Evolutionary conservation across 2,113 vertebrate genomes (phyloP).

Genomic region (Myrmophylax atrothorax): DNA sequence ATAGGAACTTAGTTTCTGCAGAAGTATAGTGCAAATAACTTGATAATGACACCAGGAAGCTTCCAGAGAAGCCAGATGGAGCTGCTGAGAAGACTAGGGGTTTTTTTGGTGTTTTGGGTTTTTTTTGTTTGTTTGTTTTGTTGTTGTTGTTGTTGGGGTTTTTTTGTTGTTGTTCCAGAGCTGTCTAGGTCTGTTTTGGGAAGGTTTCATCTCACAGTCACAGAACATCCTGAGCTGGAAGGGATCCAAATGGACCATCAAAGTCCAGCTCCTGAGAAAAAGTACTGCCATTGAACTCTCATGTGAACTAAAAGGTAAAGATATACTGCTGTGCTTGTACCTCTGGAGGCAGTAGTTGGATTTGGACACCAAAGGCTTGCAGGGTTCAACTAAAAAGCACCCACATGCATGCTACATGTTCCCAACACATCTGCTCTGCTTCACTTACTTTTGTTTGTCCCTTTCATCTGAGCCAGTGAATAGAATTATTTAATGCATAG

Average conservation of each 20-base stretch:
- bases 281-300: not conserved
- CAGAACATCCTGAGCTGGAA: not conserved
- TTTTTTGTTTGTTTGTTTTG: not conserved
- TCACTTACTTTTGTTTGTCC: not conserved
- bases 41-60: not conserved
- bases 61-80: not conserved
- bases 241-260: not conserved
- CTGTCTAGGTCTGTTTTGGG: not conserved
- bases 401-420: rapidly evolving
- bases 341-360: not conserved
- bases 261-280: not conserved
- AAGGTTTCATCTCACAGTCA: not conserved
- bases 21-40: not conserved
- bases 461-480: not conserved
- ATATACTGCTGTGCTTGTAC: not conserved
- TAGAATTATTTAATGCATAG: not conserved
- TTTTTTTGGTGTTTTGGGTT: not conserved
- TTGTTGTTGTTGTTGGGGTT: too few species aligned
- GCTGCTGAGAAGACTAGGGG: not conserved
- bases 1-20: not conserved
- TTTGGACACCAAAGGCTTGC: not conserved
- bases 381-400: not conserved
- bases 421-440: not conserved
- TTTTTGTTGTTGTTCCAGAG: not conserved
- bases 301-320: not conserved